These are phyloP conservation scores for Polydrusus cervinus DNA, from an alignment of 2,888 invertebrate species.

Conservation along the genomic window DNA sequence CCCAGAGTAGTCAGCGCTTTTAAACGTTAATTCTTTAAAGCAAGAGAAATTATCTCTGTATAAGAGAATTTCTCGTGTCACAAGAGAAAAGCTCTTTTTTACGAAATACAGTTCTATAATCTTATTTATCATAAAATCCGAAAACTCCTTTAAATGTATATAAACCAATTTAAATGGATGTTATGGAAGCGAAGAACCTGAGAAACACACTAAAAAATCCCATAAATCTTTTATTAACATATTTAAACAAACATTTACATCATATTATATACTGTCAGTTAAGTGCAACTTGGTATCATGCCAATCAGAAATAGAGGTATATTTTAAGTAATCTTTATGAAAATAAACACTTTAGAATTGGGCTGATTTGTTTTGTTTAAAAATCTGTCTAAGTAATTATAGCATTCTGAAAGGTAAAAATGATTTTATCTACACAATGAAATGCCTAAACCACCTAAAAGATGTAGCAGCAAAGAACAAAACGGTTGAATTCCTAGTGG, in stretches of 20 bases:
- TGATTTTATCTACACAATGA: too few species aligned
- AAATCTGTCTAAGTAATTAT: background rate
- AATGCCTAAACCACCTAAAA: too few species aligned
- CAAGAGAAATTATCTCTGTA: too few species aligned
- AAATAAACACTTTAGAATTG: conserved; percentile 18
- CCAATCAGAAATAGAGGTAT: conserved; percentile 20
- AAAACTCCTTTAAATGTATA: conserved; percentile 1
- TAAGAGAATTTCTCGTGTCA: too few species aligned
- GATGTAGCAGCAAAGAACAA: too few species aligned
- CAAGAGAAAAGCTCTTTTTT: too few species aligned
- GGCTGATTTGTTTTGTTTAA: conserved; percentile 2
- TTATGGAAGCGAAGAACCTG: too few species aligned
- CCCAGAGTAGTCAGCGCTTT: too few species aligned
- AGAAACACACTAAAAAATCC: too few species aligned
- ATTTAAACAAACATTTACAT: conserved; percentile 27
- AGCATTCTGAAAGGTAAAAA: background rate
- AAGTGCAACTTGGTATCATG: conserved; percentile 28
- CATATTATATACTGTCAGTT: conserved; percentile 23
- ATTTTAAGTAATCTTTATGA: conserved; percentile 6
- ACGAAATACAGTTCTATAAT: too few species aligned
- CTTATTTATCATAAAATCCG: background rate
- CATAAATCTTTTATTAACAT: conserved; percentile 36
- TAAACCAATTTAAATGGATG: background rate
- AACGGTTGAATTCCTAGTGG: too few species aligned
- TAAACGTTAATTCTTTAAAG: too few species aligned